phyloP scores from a whole-genome alignment of 2,888 invertebrate genomes.

The Heliconius ismenius region DNA sequence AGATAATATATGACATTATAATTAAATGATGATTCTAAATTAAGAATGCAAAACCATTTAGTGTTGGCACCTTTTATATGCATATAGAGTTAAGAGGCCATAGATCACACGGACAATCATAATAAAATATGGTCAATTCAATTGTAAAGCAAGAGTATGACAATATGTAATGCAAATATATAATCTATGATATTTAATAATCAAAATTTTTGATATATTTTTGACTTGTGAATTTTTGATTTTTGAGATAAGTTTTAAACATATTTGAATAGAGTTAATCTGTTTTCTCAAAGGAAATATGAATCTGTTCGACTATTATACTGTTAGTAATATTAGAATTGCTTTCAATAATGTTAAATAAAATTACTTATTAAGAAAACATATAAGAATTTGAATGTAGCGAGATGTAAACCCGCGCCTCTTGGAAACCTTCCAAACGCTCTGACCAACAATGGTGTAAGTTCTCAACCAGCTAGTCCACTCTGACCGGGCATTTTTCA shows the following conservation, averaged over 20 bases:
- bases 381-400: no score
- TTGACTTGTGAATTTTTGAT: not conserved
- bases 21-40: not conserved
- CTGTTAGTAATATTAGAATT: not conserved
- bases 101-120: conserved; percentile 38
- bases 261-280: not conserved
- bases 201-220: not conserved
- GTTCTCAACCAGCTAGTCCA: not conserved
- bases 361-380: not conserved
- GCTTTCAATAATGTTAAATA: not conserved
- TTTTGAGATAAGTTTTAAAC: no score
- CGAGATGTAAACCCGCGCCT: no score
- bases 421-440: no score
- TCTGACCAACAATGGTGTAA: no score
- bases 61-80: not conserved
- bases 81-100: not conserved
- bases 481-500: not conserved
- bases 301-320: not conserved
- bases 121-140: conserved; percentile 58
- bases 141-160: conserved; percentile 58
- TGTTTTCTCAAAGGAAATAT: not conserved
- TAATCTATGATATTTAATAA: no score
- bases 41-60: not conserved
- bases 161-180: conserved; percentile 54
- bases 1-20: not conserved